phyloP scores from a whole-genome alignment of 1,140 invertebrate species.

The Bombus terrestris region DNA sequence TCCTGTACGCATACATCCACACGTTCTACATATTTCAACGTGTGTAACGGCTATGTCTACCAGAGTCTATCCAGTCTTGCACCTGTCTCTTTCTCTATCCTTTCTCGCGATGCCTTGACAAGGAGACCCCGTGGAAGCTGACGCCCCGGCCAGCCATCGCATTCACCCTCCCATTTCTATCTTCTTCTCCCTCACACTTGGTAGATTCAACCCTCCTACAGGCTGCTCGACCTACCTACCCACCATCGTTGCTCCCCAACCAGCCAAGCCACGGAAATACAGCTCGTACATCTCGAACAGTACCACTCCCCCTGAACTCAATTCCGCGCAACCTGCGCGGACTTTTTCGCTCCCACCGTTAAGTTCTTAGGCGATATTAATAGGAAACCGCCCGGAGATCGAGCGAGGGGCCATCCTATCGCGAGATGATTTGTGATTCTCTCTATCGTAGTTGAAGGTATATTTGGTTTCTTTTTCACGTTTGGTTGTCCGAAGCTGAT shows the following conservation, averaged over 20 bases:
- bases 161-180: constrained; percentile 45
- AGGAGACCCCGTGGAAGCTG: constrained; percentile 63
- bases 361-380: constrained; percentile 63
- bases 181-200: constrained; percentile 1
- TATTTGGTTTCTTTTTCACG: neutral
- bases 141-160: constrained; percentile 64
- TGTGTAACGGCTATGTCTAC: constrained; percentile 19
- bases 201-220: constrained; percentile 40
- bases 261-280: constrained; percentile 49
- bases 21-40: constrained; percentile 47
- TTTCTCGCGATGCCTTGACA: constrained; percentile 19
- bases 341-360: constrained; percentile 69
- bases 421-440: constrained; percentile 40
- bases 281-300: constrained; percentile 66
- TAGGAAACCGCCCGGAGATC: constrained; percentile 46
- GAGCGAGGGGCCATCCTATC: neutral
- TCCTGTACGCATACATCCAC: constrained; percentile 23
- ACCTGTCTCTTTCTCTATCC: constrained; percentile 15
- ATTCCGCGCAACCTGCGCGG: constrained; percentile 62
- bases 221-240: constrained; percentile 54
- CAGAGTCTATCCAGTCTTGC: neutral
- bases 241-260: constrained; percentile 1
- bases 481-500: no score
- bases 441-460: neutral
- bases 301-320: constrained; percentile 49